Base-by-base conservation (phyloP, 1,140 invertebrate genomes). In the Lordiphosa stackelbergi region DNA sequence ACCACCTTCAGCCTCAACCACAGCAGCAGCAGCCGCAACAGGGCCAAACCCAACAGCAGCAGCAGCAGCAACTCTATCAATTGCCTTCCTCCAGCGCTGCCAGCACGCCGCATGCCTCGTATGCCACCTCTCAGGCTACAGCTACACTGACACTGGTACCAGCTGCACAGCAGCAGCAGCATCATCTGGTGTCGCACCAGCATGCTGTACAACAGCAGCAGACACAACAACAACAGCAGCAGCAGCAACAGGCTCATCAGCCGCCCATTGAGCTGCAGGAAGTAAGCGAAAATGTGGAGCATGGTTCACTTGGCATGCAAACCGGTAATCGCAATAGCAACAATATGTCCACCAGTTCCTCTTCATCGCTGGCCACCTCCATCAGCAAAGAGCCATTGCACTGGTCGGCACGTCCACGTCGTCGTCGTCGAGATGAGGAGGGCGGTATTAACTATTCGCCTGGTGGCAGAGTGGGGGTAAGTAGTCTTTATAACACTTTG, bases 371-470 rank as follows among this genome's bases (percentile, higher is more conserved):
- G 62, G 69, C 74, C 40, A 86, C 74, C 4, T 81, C 85, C 24
- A 84, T 86, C 16, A 65, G 59, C 12, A 85, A 86, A 57, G 79
- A 86, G 22, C 61, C 60, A 7, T 35, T 73, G 40, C 79, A 85
- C 34, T 86, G 85, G 85, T 66, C 68, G n/a, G 49, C 81, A 6
- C 69, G 85, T 24, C 69, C 77, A 41, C 79, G 85, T 53, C 79
- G 85, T 53, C 85, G 85, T 49, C 70, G 85, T n/a, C 85, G 85
- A 36, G 85, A 86, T 46, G 85, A 86, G 9, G 85, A 86, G 9
- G 70, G 60, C 43, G 59, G 58, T 19, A 59, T 85, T 3, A 86
- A 68, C 43, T 86, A 86, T 31, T 78, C 79, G 8, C 85, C 85
- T 24, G 74, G 66, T 28, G 85, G 77, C 22, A 69, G 85, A 60